Base-by-base conservation (phyloP, 1,140 invertebrate genomes). In the Agraylea sexmaculata region DNA sequence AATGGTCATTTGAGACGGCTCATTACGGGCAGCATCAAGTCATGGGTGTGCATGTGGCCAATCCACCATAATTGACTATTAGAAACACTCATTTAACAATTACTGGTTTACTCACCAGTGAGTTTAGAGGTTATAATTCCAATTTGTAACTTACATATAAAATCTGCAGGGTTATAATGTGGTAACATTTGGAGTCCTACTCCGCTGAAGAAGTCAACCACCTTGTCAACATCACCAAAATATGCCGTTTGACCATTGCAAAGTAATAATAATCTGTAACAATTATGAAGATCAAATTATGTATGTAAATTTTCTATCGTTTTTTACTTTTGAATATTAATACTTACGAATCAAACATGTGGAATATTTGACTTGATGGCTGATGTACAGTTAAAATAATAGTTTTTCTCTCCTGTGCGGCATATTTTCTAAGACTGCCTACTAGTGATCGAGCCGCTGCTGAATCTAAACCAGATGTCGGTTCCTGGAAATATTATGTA, bases 121-220 rank as follows among this genome's bases (percentile, higher is more conserved):
- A n/a, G n/a, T n/a, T n/a, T n/a, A n/a, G n/a, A n/a, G n/a, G n/a
- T n/a, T n/a, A n/a, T n/a, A n/a, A n/a, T n/a, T n/a, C n/a, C n/a
- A n/a, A n/a, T n/a, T n/a, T n/a, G n/a, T n/a, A 45, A 74, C 81
- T 80, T 69, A 88, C 84, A 65, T 51, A 88, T 83, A 58, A 87
- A 87, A 59, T 89, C 85, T 1, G 85, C 86, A 15, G 85, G 85
- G 66, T 88, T 88, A 56, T 87, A 88, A 59, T 87, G 79, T 2
- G 79, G 75, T 51, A 79, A 68, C 44, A 87, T 75, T 28, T 75
- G 71, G 27, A 87, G 71, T 38, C 82, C 83, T 33, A 87, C 71
- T 40, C 66, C 69, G 45, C 72, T 71, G 53, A 89, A 88, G 56
- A 84, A 84, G 43, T 81, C 72, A 15, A 85, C 74, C 34, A 87